Evolutionary conservation across 1,140 invertebrate genomes (phyloP).

Genomic region (Lepidurus arcticus): DNA sequence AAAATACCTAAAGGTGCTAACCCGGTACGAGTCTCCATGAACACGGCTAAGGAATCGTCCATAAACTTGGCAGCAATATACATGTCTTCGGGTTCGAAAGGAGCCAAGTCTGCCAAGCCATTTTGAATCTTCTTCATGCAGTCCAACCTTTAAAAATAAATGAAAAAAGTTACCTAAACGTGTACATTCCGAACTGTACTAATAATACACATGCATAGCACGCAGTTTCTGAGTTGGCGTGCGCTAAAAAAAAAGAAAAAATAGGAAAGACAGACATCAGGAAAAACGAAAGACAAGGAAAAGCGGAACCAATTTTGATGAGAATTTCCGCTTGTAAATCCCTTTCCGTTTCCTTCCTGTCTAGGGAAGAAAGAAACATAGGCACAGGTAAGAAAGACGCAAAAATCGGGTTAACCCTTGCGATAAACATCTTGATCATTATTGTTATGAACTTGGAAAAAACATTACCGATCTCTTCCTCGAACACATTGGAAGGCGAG

Average conservation of each 20-base stretch:
- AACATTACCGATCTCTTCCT: slow-evolving; percentile 57
- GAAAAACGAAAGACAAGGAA: slow-evolving; percentile 30
- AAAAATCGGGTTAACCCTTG: background rate
- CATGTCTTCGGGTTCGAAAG: slow-evolving; percentile 75
- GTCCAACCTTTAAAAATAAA: slow-evolving; percentile 55
- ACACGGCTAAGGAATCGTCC: slow-evolving; percentile 57
- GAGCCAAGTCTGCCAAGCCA: slow-evolving; percentile 69
- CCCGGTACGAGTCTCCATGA: slow-evolving; percentile 56
- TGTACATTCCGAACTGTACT: background rate
- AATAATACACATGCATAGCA: slow-evolving; percentile 7
- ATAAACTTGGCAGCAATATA: slow-evolving; percentile 67
- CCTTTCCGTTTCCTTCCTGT: slow-evolving; percentile 23
- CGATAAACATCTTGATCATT: background rate
- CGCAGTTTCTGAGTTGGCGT: background rate
- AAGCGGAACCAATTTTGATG: background rate
- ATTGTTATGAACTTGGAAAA: background rate
- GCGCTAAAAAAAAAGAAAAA: background rate
- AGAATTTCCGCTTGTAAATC: background rate
- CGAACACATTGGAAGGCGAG: slow-evolving; percentile 58
- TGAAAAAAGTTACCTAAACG: background rate
- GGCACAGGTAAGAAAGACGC: slow-evolving; percentile 24
- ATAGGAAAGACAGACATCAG: slow-evolving; percentile 1
- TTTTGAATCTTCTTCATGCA: slow-evolving; percentile 67
- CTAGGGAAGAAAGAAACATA: background rate
- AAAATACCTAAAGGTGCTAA: slow-evolving; percentile 29